phyloP scores from a whole-genome alignment of 2,888 invertebrate genomes.

The Synergus laeviventris region DNA sequence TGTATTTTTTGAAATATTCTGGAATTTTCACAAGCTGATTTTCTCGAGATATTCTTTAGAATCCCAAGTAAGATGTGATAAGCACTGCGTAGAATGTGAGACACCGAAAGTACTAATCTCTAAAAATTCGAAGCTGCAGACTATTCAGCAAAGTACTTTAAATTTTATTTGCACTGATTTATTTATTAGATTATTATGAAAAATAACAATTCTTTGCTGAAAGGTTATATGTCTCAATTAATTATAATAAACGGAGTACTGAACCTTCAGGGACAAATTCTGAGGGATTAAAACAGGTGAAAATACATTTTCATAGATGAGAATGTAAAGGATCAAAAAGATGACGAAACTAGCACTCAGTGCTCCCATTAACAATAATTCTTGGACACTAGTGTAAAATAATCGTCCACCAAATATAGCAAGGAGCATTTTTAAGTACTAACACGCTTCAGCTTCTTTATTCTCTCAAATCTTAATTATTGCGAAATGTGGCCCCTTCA shows the following conservation, averaged over 20 bases:
- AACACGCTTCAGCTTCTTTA: conserved; percentile 22
- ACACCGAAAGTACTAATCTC: conserved; percentile 31
- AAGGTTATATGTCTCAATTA: conserved; percentile 4
- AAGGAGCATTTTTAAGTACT: conserved; percentile 27
- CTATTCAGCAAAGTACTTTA: conserved; percentile 11
- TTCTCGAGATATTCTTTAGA: neutral
- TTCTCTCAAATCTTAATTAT: conserved; percentile 10
- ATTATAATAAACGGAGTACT: conserved; percentile 29
- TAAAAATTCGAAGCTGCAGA: conserved; percentile 19
- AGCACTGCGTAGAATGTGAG: conserved; percentile 36
- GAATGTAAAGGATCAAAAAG: neutral
- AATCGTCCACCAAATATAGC: conserved; percentile 2
- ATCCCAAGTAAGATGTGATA: conserved; percentile 32
- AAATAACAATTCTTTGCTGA: neutral
- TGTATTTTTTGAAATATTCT: neutral
- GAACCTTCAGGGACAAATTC: neutral
- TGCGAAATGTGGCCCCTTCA: neutral
- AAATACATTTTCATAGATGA: neutral
- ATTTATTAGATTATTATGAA: neutral
- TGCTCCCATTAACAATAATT: conserved; percentile 36
- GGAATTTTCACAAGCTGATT: conserved; percentile 23
- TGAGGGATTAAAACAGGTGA: neutral
- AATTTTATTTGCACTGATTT: neutral
- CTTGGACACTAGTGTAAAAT: conserved; percentile 22
- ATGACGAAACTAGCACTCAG: conserved; percentile 2